These are phyloP conservation scores for Acheta domesticus DNA, from an alignment of 2,888 invertebrate genomes.

Conservation along the genomic window DNA sequence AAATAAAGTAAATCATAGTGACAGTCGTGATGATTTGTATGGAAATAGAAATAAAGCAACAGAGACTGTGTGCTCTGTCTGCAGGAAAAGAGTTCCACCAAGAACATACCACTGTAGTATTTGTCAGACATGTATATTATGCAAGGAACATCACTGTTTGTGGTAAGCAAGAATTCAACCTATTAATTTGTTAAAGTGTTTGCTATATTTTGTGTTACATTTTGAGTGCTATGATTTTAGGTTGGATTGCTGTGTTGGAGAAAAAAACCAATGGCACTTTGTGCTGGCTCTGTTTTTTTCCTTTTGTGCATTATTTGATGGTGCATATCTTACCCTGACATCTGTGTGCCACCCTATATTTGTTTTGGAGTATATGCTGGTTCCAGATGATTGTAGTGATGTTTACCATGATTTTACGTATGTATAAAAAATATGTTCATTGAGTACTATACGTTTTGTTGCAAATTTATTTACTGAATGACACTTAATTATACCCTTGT, in stretches of 20 bases:
- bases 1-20: background rate
- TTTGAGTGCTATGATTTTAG: constrained; percentile 46
- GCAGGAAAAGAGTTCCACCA: constrained; percentile 60
- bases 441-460: constrained; percentile 11
- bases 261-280: constrained; percentile 73
- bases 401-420: constrained; percentile 76
- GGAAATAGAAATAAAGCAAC: constrained; percentile 32
- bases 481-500: constrained; percentile 38
- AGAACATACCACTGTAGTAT: constrained; percentile 77
- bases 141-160: constrained; percentile 75
- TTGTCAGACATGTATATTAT: constrained; percentile 77
- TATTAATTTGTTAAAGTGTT: constrained; percentile 30
- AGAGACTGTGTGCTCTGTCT: constrained; percentile 56
- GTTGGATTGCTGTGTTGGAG: constrained; percentile 81
- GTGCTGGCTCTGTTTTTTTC: constrained; percentile 64
- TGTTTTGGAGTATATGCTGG: constrained; percentile 62
- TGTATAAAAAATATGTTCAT: constrained; percentile 45
- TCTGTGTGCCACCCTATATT: constrained; percentile 81
- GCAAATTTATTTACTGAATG: constrained; percentile 38
- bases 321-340: constrained; percentile 76
- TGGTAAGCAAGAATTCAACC: constrained; percentile 55
- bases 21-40: background rate
- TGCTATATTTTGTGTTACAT: constrained; percentile 26
- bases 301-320: constrained; percentile 64
- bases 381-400: constrained; percentile 82